phyloP scores from a whole-genome alignment of 1,140 invertebrate genomes.

The Drosophila nigromelanica region DNA sequence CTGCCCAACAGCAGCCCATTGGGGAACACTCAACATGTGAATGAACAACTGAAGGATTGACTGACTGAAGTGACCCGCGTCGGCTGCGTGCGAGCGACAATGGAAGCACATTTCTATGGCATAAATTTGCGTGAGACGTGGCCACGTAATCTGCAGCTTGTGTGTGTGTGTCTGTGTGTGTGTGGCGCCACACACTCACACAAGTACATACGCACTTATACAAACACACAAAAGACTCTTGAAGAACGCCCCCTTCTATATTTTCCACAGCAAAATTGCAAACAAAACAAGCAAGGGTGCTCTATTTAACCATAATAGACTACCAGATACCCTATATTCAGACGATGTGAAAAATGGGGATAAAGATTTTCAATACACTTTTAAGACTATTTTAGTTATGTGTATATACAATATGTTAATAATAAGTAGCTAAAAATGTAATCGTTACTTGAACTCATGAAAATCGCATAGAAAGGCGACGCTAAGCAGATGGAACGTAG shows the following conservation, averaged over 20 bases:
- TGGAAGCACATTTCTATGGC: slow-evolving; percentile 65
- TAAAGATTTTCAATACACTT: no score
- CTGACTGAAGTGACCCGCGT: slow-evolving; percentile 12
- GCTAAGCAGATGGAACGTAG: not conserved
- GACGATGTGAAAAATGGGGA: no score
- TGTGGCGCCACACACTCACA: slow-evolving; percentile 36
- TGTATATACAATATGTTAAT: no score
- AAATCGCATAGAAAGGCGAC: not conserved
- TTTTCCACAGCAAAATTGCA: slow-evolving; percentile 27
- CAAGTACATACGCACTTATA: not conserved
- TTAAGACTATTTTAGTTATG: no score
- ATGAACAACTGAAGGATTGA: slow-evolving; percentile 14
- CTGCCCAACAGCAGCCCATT: slow-evolving; percentile 41
- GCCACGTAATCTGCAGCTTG: slow-evolving; percentile 60
- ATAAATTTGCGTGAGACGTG: slow-evolving; percentile 54
- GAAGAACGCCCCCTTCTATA: not conserved
- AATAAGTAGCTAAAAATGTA: not conserved
- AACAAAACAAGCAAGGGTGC: slow-evolving; percentile 14
- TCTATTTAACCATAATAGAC: not conserved
- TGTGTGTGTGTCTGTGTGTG: slow-evolving; percentile 2
- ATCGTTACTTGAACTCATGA: not conserved
- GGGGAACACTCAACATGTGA: slow-evolving; percentile 38
- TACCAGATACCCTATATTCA: not conserved
- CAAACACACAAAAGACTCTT: slow-evolving; percentile 17
- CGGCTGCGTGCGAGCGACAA: slow-evolving; percentile 66